A percentile compares a stretch with the other conserved stretches of the same genome.
phyloP scores from a whole-genome alignment of 2,888 invertebrate genomes.

The Agapostemon virescens region DNA sequence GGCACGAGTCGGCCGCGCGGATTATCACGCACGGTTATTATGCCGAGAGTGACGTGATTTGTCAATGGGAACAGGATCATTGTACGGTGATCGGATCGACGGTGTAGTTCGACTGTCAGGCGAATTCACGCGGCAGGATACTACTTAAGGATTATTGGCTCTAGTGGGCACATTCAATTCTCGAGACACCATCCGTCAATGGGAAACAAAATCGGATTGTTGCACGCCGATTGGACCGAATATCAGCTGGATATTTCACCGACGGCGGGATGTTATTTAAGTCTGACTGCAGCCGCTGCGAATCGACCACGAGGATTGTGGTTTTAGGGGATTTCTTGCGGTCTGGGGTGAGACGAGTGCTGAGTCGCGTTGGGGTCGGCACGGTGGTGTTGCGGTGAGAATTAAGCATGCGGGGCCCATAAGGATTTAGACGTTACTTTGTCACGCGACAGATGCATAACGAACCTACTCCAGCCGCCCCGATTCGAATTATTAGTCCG shows the following conservation, averaged over 20 bases:
- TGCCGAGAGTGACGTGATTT: background rate
- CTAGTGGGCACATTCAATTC: background rate
- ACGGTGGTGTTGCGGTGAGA: constrained; percentile 14
- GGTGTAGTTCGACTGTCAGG: background rate
- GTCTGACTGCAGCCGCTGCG: constrained; percentile 4
- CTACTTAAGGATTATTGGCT: background rate
- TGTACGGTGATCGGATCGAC: background rate
- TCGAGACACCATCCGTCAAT: background rate
- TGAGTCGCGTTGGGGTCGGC: constrained; percentile 16
- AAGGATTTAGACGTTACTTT: background rate
- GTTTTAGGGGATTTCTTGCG: constrained; percentile 12
- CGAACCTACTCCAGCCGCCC: background rate
- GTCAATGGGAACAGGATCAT: constrained; percentile 3
- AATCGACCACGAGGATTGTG: constrained; percentile 22
- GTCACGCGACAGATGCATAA: background rate
- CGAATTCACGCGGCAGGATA: background rate
- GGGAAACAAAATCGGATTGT: background rate
- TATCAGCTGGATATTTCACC: constrained; percentile 13
- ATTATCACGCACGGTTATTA: background rate
- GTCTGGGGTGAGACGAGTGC: constrained; percentile 9
- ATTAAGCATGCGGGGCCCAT: constrained; percentile 1
- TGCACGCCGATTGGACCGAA: background rate
- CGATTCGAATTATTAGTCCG: background rate
- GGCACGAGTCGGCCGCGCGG: background rate
- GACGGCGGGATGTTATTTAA: background rate